Percentiles rank a stretch among this genome's conserved stretches.
Evolutionary conservation across 2,888 invertebrate genomes (phyloP).

Genomic region (Acleris literana): DNA sequence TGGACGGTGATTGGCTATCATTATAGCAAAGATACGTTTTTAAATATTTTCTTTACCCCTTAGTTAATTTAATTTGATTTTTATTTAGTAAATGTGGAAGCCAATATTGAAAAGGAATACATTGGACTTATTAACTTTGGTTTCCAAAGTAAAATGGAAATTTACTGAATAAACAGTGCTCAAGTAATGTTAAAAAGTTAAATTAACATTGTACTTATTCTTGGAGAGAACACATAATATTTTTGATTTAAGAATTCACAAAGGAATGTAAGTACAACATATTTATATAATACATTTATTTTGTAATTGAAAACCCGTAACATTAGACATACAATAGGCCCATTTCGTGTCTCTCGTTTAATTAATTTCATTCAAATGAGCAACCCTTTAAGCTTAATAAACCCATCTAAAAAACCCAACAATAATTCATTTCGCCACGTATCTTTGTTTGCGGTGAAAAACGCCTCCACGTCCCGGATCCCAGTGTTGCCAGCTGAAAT

Average conservation of each 20-base stretch:
- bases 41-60: slow-evolving; percentile 6
- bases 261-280: too few species aligned
- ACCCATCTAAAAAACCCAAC: slow-evolving; percentile 10
- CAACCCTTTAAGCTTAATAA: slow-evolving; percentile 11
- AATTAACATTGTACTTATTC: neutral
- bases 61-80: neutral
- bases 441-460: slow-evolving; percentile 23
- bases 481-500: slow-evolving; percentile 20
- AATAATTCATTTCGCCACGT: slow-evolving; percentile 23
- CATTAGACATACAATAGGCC: slow-evolving; percentile 5
- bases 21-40: slow-evolving; percentile 11
- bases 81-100: neutral
- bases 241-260: too few species aligned
- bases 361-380: slow-evolving; percentile 17
- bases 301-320: slow-evolving; percentile 10
- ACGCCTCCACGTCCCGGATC: neutral
- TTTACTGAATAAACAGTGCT: neutral
- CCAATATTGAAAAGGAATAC: neutral
- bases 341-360: slow-evolving; percentile 12
- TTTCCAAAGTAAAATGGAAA: neutral
- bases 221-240: too few species aligned
- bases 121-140: neutral
- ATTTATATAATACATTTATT: neutral
- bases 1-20: slow-evolving; percentile 19
- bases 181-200: neutral